Conservation (phyloP, 2,113 vertebrate species). For the Tenebrosternarchus preto region DNA sequence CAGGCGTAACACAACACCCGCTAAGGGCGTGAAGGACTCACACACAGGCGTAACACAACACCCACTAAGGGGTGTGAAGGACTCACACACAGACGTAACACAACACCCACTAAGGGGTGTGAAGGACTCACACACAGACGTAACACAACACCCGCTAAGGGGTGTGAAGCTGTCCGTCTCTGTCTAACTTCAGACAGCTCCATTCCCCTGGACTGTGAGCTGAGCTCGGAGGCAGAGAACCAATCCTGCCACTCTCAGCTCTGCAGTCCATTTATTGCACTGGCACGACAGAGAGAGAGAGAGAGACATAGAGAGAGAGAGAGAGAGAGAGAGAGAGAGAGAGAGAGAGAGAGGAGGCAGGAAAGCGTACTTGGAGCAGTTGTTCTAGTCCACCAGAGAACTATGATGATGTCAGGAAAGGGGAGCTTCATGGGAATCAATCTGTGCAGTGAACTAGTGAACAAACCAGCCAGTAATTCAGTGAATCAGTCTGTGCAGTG, state of each 20-base stretch:
- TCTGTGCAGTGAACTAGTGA: too few relatives aligned
- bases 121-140: not conserved
- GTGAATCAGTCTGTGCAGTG: too few relatives aligned
- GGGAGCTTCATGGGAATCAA: not conserved
- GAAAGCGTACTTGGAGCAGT: too few relatives aligned
- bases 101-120: not conserved
- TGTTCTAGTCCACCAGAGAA: too few relatives aligned
- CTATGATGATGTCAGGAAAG: too few relatives aligned
- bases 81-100: not conserved
- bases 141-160: not conserved
- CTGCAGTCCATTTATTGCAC: slow-evolving; percentile 39
- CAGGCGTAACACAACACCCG: not conserved
- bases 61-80: not conserved
- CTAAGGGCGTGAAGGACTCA: not conserved
- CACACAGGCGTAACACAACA: not conserved
- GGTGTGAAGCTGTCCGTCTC: not conserved
- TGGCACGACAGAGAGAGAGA: slow-evolving; percentile 37
- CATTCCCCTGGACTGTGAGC: not conserved
- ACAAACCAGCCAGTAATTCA: too few relatives aligned
- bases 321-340: slow-evolving; percentile 11
- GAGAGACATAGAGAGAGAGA: slow-evolving; percentile 46
- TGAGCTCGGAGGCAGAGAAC: not conserved
- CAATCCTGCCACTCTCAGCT: not conserved
- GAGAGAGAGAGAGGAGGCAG: not conserved
- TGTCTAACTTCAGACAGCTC: slow-evolving; percentile 10